Percentiles rank a stretch among this genome's conserved stretches.
Conservation (phyloP, 1,140 invertebrate species). For the Zaprionus gabonicus region DNA sequence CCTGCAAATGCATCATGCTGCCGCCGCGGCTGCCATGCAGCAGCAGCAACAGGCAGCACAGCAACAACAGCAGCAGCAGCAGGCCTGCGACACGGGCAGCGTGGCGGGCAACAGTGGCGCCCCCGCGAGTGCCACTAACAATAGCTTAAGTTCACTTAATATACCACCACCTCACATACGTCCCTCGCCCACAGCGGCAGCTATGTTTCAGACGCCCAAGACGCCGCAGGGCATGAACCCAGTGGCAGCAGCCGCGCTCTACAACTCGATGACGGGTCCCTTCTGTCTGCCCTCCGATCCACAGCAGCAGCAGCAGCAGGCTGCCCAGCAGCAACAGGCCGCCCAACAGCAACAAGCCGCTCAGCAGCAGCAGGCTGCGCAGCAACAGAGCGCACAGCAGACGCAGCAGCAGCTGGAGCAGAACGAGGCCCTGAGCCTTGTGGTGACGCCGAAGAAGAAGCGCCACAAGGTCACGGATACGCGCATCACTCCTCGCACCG, state of each 20-base stretch:
- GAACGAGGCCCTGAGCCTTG: slow-evolving; percentile 96
- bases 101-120: slow-evolving; percentile 50
- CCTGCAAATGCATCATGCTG: slow-evolving; percentile 82
- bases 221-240: slow-evolving; percentile 89
- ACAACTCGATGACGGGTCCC: slow-evolving; percentile 86
- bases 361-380: slow-evolving; percentile 65
- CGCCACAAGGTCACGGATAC: slow-evolving; percentile 98
- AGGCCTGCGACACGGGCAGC: slow-evolving; percentile 56
- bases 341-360: slow-evolving; percentile 86
- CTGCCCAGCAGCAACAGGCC: slow-evolving; percentile 67
- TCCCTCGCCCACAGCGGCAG: slow-evolving; percentile 87
- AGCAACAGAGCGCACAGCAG: slow-evolving; percentile 86
- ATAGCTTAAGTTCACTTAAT: slow-evolving; percentile 84
- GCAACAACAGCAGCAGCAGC: slow-evolving; percentile 50
- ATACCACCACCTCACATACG: slow-evolving; percentile 89
- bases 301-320: slow-evolving; percentile 55
- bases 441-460: slow-evolving; percentile 97
- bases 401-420: slow-evolving; percentile 88
- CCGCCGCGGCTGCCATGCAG: slow-evolving; percentile 81
- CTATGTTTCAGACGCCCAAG: slow-evolving; percentile 92
- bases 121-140: slow-evolving; percentile 77
- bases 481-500: slow-evolving; percentile 95
- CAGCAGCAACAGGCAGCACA: slow-evolving; percentile 66
- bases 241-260: slow-evolving; percentile 87
- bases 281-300: slow-evolving; percentile 87